A percentile compares a stretch with the other conserved stretches of the same genome.
Conservation (phyloP, 2,113 vertebrate species). For the Albula glossodonta region DNA sequence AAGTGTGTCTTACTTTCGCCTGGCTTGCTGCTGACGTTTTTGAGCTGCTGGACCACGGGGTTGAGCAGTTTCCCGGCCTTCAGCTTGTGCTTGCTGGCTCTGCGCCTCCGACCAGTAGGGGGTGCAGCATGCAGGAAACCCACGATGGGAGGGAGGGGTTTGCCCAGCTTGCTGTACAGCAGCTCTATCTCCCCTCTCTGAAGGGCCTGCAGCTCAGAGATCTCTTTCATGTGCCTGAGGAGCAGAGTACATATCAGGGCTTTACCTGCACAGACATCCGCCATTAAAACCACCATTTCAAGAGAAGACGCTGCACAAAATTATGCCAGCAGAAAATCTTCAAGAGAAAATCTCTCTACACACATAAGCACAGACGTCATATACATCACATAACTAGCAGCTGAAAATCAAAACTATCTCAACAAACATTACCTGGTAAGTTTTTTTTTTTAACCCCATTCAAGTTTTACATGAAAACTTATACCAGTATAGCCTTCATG, state of each 20-base stretch:
- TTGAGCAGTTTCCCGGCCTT: slow-evolving; percentile 77
- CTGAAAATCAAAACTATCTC: no score
- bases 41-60: slow-evolving; percentile 78
- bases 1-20: slow-evolving; percentile 55
- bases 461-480: background rate
- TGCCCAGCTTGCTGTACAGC: slow-evolving; percentile 73
- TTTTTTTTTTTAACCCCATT: no score
- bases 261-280: background rate
- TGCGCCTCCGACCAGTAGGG: slow-evolving; percentile 70
- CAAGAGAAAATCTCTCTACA: no score
- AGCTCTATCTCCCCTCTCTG: slow-evolving; percentile 92
- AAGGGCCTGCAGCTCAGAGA: slow-evolving; percentile 91
- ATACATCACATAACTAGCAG: no score
- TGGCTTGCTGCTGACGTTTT: slow-evolving; percentile 72
- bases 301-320: no score
- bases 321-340: no score
- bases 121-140: slow-evolving; percentile 78
- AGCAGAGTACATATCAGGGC: background rate
- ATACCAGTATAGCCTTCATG: no score
- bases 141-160: slow-evolving; percentile 74
- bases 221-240: slow-evolving; percentile 84
- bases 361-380: no score
- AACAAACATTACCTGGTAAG: no score
- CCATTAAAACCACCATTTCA: no score
- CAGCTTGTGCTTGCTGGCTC: slow-evolving; percentile 78